These are phyloP conservation scores for Ectemnius cavifrons DNA, from an alignment of 2,888 invertebrate species.

Conservation along the genomic window DNA sequence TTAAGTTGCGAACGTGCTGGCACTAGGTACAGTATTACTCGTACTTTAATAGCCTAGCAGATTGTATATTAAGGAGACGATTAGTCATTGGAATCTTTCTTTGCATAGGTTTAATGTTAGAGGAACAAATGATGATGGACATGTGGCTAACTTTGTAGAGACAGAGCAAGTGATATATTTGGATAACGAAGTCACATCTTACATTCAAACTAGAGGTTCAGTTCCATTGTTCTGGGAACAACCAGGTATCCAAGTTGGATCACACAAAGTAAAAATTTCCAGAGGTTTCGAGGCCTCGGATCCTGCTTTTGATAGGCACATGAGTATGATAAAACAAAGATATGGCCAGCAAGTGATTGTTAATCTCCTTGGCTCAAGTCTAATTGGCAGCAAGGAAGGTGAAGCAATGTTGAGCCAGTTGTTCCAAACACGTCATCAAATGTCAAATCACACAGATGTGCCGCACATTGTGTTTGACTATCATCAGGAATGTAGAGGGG, in stretches of 20 bases:
- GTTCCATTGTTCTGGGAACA: conserved; percentile 99
- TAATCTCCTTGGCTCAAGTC: conserved; percentile 93
- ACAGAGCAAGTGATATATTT: conserved; percentile 98
- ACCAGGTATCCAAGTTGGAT: conserved; percentile 98
- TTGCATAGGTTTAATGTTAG: conserved; percentile 92
- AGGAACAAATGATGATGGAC: conserved; percentile 99
- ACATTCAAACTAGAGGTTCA: conserved; percentile 95
- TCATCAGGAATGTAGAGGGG: conserved; percentile 94
- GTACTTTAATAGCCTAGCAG: not conserved
- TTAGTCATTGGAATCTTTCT: conserved; percentile 11
- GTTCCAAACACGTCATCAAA: conserved; percentile 91
- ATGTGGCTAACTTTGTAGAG: conserved; percentile 99
- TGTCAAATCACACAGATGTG: conserved; percentile 89
- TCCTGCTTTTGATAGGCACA: conserved; percentile 95
- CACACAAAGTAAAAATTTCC: conserved; percentile 98
- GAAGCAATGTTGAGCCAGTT: conserved; percentile 97
- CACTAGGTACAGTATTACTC: conserved; percentile 82
- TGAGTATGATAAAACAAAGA: conserved; percentile 89
- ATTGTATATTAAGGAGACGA: not conserved
- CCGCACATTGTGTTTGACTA: conserved; percentile 97
- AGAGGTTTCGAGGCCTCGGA: conserved; percentile 96
- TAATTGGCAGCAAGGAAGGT: conserved; percentile 97
- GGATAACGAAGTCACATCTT: conserved; percentile 94
- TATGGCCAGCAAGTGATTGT: conserved; percentile 96
- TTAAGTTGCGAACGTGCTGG: conserved; percentile 99